A percentile compares a stretch with the other conserved stretches of the same genome.
phyloP scores from a whole-genome alignment of 2,797 vertebrate species.

The Mastacembelus armatus region DNA sequence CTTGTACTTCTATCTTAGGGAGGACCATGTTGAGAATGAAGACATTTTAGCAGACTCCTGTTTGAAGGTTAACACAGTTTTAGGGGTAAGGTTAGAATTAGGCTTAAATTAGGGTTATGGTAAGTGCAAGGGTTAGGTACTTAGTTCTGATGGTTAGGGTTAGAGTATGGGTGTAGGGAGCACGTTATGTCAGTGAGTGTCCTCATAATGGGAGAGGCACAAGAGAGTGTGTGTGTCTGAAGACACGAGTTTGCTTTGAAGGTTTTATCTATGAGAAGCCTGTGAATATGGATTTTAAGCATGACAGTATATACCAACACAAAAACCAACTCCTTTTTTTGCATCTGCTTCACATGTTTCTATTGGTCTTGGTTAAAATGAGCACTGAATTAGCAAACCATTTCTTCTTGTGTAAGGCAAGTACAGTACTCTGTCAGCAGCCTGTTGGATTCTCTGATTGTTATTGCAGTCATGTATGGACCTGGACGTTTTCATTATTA shows the following conservation, averaged over 20 bases:
- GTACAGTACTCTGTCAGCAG: constrained; percentile 39
- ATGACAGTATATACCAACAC: constrained; percentile 25
- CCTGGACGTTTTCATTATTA: constrained; percentile 30
- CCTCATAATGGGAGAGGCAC: not conserved
- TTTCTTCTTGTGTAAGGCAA: constrained; percentile 21
- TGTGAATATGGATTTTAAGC: constrained; percentile 31
- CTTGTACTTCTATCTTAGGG: too few relatives aligned
- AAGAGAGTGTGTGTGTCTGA: constrained; percentile 10
- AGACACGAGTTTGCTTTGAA: constrained; percentile 34
- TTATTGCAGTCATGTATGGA: constrained; percentile 16
- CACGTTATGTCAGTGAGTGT: constrained; percentile 8
- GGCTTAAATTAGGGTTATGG: too few relatives aligned
- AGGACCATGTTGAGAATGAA: too few relatives aligned
- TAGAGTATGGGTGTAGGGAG: too few relatives aligned
- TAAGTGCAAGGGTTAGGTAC: too few relatives aligned
- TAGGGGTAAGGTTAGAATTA: too few relatives aligned
- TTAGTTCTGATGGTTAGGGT: too few relatives aligned
- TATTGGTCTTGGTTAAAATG: constrained; percentile 32
- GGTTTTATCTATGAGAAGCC: constrained; percentile 17
- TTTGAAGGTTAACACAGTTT: too few relatives aligned
- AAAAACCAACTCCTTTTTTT: constrained; percentile 3
- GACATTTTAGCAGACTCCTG: too few relatives aligned
- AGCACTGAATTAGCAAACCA: constrained; percentile 25
- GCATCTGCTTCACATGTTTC: constrained; percentile 19
- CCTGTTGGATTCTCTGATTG: constrained; percentile 1